phyloP scores from a whole-genome alignment of 2,113 vertebrate species.

The Aythya baeri region DNA sequence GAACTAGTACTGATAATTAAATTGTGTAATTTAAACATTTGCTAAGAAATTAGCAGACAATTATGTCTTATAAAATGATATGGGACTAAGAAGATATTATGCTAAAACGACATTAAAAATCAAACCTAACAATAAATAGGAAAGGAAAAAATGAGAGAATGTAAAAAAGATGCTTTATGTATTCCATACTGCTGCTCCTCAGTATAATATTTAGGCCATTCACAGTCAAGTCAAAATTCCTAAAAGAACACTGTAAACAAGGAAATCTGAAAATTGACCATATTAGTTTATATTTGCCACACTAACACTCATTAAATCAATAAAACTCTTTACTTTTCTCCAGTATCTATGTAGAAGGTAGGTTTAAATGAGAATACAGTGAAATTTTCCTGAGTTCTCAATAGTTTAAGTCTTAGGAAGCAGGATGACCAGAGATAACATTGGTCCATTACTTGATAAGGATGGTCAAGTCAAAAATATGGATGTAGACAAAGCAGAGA shows the following conservation, averaged over 20 bases:
- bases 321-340: neutral
- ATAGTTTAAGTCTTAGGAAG: neutral
- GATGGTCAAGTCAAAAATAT: too few species aligned
- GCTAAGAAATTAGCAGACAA: slow-evolving; percentile 4
- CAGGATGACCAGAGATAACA: too few species aligned
- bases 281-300: neutral
- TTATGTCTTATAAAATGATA: slow-evolving; percentile 18
- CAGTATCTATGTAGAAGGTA: neutral
- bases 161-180: neutral
- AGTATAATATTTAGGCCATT: neutral
- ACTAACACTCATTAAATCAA: neutral
- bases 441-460: too few species aligned
- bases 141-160: neutral
- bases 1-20: slow-evolving; percentile 29
- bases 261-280: neutral
- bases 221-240: neutral
- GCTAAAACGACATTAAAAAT: neutral
- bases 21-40: slow-evolving; percentile 36
- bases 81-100: neutral
- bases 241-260: neutral
- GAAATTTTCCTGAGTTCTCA: neutral
- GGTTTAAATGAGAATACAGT: neutral
- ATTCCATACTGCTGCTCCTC: neutral
- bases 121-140: neutral
- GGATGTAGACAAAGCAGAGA: too few species aligned